These are phyloP conservation scores for Coregonus ussuriensis DNA, from an alignment of 2,797 vertebrate genomes.

Conservation along the genomic window DNA sequence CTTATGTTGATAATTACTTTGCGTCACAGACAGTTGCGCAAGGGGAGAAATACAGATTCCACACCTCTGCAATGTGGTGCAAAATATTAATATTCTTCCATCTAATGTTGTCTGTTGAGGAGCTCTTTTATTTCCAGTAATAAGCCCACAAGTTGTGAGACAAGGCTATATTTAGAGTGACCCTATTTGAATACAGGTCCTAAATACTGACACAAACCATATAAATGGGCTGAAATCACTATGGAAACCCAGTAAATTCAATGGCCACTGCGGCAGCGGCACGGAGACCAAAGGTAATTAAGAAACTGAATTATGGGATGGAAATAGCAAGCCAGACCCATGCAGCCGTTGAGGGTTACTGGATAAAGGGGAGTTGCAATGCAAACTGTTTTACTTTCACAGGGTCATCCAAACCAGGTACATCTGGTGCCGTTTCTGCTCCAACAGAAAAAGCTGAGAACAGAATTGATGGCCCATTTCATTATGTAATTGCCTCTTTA, in stretches of 20 bases:
- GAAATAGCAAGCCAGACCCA: slow-evolving; percentile 70
- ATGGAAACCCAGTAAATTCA: slow-evolving; percentile 88
- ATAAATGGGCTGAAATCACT: slow-evolving; percentile 88
- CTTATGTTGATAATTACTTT: slow-evolving; percentile 24
- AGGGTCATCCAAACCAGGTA: slow-evolving; percentile 72
- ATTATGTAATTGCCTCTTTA: slow-evolving; percentile 82
- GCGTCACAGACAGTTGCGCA: not conserved
- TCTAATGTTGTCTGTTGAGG: slow-evolving; percentile 39
- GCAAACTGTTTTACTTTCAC: slow-evolving; percentile 77
- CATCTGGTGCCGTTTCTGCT: slow-evolving; percentile 75
- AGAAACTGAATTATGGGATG: slow-evolving; percentile 71
- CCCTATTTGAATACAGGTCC: slow-evolving; percentile 83
- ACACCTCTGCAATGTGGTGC: slow-evolving; percentile 69
- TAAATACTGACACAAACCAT: slow-evolving; percentile 86
- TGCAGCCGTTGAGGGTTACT: slow-evolving; percentile 59
- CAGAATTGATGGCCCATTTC: slow-evolving; percentile 80
- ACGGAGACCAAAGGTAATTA: slow-evolving; percentile 81
- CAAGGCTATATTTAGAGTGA: slow-evolving; percentile 71
- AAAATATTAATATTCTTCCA: slow-evolving; percentile 35
- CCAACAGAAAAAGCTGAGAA: slow-evolving; percentile 67
- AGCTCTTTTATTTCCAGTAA: slow-evolving; percentile 64
- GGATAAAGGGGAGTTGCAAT: slow-evolving; percentile 75
- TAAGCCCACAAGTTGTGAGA: slow-evolving; percentile 63
- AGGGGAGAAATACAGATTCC: not conserved
- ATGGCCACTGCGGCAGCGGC: slow-evolving; percentile 71